Evolutionary conservation across 2,113 vertebrate genomes (phyloP), one percentile per base, ranked within the genome.

Genomic region (Psilopogon haemacephalus): DNA sequence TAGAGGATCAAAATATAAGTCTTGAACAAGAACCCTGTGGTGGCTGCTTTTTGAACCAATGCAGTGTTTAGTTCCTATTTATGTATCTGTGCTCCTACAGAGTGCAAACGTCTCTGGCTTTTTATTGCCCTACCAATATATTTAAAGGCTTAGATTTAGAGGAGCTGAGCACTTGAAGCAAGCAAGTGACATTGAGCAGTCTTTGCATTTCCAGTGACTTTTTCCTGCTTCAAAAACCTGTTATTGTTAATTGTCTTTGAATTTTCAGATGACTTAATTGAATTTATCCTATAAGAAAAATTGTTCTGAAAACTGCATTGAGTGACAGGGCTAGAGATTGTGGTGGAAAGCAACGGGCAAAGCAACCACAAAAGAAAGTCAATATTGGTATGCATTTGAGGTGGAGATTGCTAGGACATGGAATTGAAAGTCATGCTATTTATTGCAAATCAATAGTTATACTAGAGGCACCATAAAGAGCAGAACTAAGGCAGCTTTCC

Each of bases 261-360:
- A 62, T 54, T 84, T 8, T 59, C 26, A n/a, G 52, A 42, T 60
- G 6, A 60, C 44, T 92, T 78, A 12, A 62, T 58, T 76, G 63
- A 90, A 54, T 84, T 85, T 38, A 33, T 82, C 28, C 87, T 56
- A 42, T 79, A 67, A 89, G 55, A 64, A 65, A 89, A 83, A 72
- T 9, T 2, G 19, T 67, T 92, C 74, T 83, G 81, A 70, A 87
- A 87, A 62, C 70, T 5, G 55, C 7, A 19, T 40, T 73, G 33
- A 28, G 56, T 48, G 46, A 60, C 30, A 84, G 63, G 23, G 42
- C 23, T 55, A 52, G 64, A 70, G 33, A 30, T 15, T 56, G 20
- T 19, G 23, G 27, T 48, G 32, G 68, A 87, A 87, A 86, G 17
- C 37, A 65, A 30, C 11, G 14, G 55, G 26, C 32, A 52, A 88